These are phyloP conservation scores for Drosophila santomea DNA, from an alignment of 1,140 invertebrate species.

Conservation along the genomic window DNA sequence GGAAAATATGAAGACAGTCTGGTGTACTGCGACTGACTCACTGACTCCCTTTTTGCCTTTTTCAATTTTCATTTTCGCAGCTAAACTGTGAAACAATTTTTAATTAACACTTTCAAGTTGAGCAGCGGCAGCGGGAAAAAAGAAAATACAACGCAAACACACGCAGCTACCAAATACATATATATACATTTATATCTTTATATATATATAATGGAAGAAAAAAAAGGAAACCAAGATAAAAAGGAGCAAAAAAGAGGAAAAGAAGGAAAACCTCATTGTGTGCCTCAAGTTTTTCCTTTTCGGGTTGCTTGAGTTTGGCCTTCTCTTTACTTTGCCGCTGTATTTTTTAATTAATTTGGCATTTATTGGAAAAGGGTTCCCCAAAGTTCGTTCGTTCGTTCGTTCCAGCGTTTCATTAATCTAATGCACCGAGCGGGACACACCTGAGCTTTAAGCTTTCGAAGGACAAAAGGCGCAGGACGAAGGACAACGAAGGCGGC, in stretches of 20 bases:
- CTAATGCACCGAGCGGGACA: slow-evolving; percentile 68
- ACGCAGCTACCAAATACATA: slow-evolving; percentile 58
- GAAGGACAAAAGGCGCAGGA: slow-evolving; percentile 14
- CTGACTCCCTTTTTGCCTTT: slow-evolving; percentile 64
- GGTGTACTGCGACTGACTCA: slow-evolving; percentile 16
- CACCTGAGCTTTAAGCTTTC: slow-evolving; percentile 52
- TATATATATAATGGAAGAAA: slow-evolving; percentile 50
- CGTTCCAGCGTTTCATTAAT: slow-evolving; percentile 67
- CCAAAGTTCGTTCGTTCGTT: slow-evolving; percentile 17
- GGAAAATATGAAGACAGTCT: slow-evolving; percentile 72
- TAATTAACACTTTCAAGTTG: slow-evolving; percentile 84
- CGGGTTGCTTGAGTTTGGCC: slow-evolving; percentile 73
- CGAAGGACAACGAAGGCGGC: slow-evolving; percentile 28
- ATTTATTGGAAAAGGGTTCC: slow-evolving; percentile 81
- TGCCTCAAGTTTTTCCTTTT: slow-evolving; percentile 74
- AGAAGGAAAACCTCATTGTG: slow-evolving; percentile 71
- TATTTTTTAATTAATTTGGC: slow-evolving; percentile 84
- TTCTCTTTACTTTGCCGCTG: slow-evolving; percentile 74
- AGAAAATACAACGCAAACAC: slow-evolving; percentile 43
- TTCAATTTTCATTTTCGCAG: slow-evolving; percentile 84
- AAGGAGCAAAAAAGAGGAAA: slow-evolving; percentile 18
- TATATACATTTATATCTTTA: background rate
- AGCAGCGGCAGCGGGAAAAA: slow-evolving; percentile 35
- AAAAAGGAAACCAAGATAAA: slow-evolving; percentile 41
- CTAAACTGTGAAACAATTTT: slow-evolving; percentile 84